Base-by-base conservation (phyloP, 2,113 vertebrate genomes). In the Lasiurus borealis region DNA sequence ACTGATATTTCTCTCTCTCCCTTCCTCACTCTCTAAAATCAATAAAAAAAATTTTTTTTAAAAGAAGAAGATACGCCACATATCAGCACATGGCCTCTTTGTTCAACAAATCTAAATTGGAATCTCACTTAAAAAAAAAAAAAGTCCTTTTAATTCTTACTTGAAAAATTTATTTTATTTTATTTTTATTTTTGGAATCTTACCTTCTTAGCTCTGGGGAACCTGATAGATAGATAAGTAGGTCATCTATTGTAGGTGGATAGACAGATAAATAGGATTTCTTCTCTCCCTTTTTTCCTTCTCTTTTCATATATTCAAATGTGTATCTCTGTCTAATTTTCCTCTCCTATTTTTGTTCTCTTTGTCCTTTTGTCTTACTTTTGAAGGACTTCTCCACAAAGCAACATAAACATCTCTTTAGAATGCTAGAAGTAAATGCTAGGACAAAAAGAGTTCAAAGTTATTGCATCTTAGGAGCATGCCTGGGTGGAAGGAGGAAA, bases 331-430 rank as follows among this genome's bases (percentile, higher is more conserved):
- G 40, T 83, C 46, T 77, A 5, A 21, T 72, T 83, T 72, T 82
- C 29, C 50, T 19, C 9, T 81, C 50, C 12, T 31, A 62, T 44
- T 72, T 96, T 89, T 8, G 59, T 31, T 23, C 8, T 72, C 6
- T 81, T 75, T 82, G 1, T 64, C 15, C 85, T 76, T 36, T 89
- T 29, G 48, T 85, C 77, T 94, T 83, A 64, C 8, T 86, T 46
- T 82, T 89, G 81, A 92, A 44, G 3, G 68, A 44, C 66, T 96
- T 86, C 36, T 86, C 69, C 75, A 50, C 40, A 88, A 86, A 85
- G 31, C 81, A 68, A 68, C 12, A 48, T 23, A 48, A 82, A 71
- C 57, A 75, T 64, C 85, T 10, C 31, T 80, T 75, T 66, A 92
- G 57, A 84, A 12, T 16, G 4, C 8, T 8, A 57, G 44, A 78